Percentiles rank a stretch among this genome's conserved stretches.
Conservation (phyloP, 2,888 invertebrate genomes). For the Drosophila paramelanica region DNA sequence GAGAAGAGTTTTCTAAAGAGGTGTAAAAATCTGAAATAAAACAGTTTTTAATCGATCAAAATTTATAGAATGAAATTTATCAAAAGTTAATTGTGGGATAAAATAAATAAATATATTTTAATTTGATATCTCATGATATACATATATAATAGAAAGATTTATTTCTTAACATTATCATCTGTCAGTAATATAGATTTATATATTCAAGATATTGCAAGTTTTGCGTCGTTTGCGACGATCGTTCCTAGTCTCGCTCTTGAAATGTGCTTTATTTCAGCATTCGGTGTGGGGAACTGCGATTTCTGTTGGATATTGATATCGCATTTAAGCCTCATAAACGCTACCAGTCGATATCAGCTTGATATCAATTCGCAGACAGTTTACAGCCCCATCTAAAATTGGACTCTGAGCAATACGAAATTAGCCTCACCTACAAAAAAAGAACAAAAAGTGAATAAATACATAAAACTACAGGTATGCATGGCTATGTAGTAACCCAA, state of each 20-base stretch:
- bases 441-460: too few relatives aligned
- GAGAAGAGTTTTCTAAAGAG: background rate
- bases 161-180: too few relatives aligned
- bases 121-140: too few relatives aligned
- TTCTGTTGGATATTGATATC: slow-evolving; percentile 49
- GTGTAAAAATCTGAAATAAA: background rate
- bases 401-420: slow-evolving; percentile 16
- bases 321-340: slow-evolving; percentile 57
- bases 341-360: slow-evolving; percentile 71
- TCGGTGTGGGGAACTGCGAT: slow-evolving; percentile 63
- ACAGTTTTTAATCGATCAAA: background rate
- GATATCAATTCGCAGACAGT: slow-evolving; percentile 48
- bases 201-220: too few relatives aligned
- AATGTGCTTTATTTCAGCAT: slow-evolving; percentile 10
- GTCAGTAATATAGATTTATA: too few relatives aligned
- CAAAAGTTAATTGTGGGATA: too few relatives aligned
- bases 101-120: too few relatives aligned
- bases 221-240: background rate
- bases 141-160: too few relatives aligned
- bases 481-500: slow-evolving; percentile 6
- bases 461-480: background rate
- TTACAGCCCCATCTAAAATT: slow-evolving; percentile 20
- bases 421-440: background rate
- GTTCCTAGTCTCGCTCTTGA: background rate
- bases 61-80: too few relatives aligned